Percentiles rank a stretch among this genome's conserved stretches.
phyloP scores from a whole-genome alignment of 2,113 vertebrate genomes.

The Gavialis gangeticus region DNA sequence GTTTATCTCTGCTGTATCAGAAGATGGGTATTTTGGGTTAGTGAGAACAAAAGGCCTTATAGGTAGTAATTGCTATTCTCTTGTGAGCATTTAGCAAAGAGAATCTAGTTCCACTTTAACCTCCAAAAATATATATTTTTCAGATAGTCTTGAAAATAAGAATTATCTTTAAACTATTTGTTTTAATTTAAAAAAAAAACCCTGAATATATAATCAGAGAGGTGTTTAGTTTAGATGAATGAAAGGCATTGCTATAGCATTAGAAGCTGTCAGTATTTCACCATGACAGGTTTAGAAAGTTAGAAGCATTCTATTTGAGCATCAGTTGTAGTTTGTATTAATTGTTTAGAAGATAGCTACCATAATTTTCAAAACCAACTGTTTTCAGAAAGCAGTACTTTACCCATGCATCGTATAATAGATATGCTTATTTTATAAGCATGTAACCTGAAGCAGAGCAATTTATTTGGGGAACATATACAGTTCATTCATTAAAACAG shows the following conservation, averaged over 20 bases:
- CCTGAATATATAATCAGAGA: neutral
- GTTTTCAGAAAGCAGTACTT: neutral
- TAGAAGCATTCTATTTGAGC: neutral
- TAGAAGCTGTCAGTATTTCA: neutral
- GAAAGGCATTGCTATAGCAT: neutral
- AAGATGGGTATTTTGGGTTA: constrained; percentile 46
- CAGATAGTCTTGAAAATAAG: neutral
- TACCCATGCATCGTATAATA: neutral
- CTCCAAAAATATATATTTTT: neutral
- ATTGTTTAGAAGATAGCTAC: neutral
- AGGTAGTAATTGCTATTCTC: constrained; percentile 49
- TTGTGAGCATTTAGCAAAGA: constrained; percentile 15
- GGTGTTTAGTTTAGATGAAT: neutral
- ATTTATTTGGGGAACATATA: neutral
- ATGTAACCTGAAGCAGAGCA: neutral
- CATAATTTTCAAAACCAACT: neutral
- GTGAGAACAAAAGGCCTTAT: constrained; percentile 44
- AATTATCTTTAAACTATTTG: neutral
- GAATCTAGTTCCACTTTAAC: neutral
- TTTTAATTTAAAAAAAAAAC: constrained; percentile 18
- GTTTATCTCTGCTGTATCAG: constrained; percentile 52
- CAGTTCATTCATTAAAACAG: neutral
- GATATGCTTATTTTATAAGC: neutral
- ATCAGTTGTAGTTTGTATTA: neutral
- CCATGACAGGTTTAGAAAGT: neutral